These are phyloP conservation scores for Deilephila porcellus DNA, from an alignment of 2,888 invertebrate species.

Conservation along the genomic window DNA sequence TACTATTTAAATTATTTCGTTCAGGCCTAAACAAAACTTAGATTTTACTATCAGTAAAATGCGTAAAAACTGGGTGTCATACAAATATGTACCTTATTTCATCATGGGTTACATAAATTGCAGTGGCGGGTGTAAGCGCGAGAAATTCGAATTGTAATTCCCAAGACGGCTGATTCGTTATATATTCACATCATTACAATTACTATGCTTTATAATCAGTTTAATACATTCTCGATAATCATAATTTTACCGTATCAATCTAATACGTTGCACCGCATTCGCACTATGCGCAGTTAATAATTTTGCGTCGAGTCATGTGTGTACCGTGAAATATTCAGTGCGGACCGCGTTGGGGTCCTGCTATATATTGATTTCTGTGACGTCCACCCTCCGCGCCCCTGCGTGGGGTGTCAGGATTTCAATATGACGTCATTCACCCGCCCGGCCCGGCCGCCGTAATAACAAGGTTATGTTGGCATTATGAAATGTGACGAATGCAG, in stretches of 20 bases:
- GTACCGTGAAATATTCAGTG: not conserved
- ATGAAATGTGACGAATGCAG: slow-evolving; percentile 28
- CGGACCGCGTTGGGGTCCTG: slow-evolving; percentile 11
- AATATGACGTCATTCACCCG: slow-evolving; percentile 5
- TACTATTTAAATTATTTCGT: no score
- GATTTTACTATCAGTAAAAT: no score
- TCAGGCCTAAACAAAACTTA: no score
- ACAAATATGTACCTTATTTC: no score
- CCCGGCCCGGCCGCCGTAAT: slow-evolving; percentile 33
- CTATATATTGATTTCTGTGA: slow-evolving; percentile 31
- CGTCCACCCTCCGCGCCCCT: slow-evolving; percentile 23
- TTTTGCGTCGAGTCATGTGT: not conserved
- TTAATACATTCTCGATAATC: not conserved
- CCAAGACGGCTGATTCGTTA: not conserved
- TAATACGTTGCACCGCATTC: not conserved
- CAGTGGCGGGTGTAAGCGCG: no score
- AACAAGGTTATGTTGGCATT: slow-evolving; percentile 28
- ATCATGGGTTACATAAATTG: no score
- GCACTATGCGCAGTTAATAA: not conserved
- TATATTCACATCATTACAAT: not conserved
- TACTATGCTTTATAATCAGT: not conserved
- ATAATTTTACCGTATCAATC: not conserved
- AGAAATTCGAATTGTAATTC: not conserved
- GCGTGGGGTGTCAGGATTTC: slow-evolving; percentile 17
- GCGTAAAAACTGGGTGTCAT: no score